A percentile compares a stretch with the other conserved stretches of the same genome.
Conservation (phyloP, 1,140 invertebrate species). For the Trypoxylus dichotomus region DNA sequence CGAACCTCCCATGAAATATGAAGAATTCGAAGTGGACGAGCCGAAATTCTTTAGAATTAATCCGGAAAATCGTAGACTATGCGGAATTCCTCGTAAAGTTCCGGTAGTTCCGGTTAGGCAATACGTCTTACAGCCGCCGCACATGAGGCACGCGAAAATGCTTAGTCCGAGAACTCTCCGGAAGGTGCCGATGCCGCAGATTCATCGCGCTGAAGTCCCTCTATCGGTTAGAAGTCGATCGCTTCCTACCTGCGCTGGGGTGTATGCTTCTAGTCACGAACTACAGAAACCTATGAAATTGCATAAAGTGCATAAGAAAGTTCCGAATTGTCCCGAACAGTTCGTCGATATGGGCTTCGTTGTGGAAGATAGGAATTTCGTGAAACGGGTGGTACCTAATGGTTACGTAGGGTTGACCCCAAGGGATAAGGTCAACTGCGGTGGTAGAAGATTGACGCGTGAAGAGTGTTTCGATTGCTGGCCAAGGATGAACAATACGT, state of each 20-base stretch:
- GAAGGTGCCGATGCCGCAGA: background rate
- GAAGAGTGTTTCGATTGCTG: background rate
- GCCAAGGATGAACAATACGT: slow-evolving; percentile 10
- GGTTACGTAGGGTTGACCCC: background rate
- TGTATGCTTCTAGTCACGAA: background rate
- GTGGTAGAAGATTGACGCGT: background rate
- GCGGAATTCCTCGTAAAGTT: background rate
- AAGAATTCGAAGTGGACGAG: background rate
- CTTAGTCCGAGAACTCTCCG: slow-evolving; percentile 10
- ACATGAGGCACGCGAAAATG: background rate
- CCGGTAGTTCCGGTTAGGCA: background rate
- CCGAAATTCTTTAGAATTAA: background rate
- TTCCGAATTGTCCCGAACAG: background rate
- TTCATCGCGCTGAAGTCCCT: background rate
- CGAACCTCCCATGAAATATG: background rate
- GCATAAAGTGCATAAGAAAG: background rate
- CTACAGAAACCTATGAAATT: background rate
- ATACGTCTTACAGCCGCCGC: background rate
- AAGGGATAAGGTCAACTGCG: background rate
- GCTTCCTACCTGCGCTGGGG: background rate
- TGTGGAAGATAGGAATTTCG: background rate
- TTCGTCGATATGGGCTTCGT: background rate
- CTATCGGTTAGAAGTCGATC: background rate
- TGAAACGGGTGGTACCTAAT: background rate
- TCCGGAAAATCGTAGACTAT: background rate